These are phyloP conservation scores for Epinotia demarniana DNA, from an alignment of 2,888 invertebrate species.

Conservation along the genomic window DNA sequence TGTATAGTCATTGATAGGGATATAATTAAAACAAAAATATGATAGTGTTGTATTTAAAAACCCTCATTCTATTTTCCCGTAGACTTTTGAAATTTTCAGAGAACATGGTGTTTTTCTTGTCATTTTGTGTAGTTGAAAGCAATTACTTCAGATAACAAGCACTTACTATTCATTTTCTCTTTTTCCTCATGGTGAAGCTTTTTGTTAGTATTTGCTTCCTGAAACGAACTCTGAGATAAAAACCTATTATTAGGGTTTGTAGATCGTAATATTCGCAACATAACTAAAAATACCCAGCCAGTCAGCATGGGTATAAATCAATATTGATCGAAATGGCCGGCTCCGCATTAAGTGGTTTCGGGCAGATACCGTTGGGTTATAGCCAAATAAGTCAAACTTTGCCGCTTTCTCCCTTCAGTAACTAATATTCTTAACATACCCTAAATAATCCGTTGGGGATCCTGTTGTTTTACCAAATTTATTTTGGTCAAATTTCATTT, in stretches of 20 bases:
- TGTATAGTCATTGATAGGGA: too few species aligned
- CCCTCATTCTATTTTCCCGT: too few species aligned
- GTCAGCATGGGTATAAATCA: constrained; percentile 42
- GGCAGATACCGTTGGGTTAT: constrained; percentile 31
- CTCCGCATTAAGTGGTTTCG: constrained; percentile 24
- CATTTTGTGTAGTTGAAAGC: neutral
- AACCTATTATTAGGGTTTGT: neutral
- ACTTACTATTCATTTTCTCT: too few species aligned
- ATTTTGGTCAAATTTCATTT: too few species aligned
- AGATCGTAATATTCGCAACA: neutral
- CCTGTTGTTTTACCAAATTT: too few species aligned
- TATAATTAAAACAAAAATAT: too few species aligned
- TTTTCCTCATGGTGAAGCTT: too few species aligned
- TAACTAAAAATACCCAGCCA: neutral
- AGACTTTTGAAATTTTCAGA: too few species aligned
- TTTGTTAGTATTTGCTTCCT: neutral
- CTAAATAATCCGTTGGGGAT: constrained; percentile 31
- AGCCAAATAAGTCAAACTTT: constrained; percentile 43
- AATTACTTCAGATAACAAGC: too few species aligned
- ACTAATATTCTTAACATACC: constrained; percentile 36
- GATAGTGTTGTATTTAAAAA: too few species aligned
- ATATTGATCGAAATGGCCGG: constrained; percentile 38
- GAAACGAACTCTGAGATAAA: neutral
- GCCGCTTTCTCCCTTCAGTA: constrained; percentile 23
- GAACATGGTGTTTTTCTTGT: too few species aligned